These are phyloP conservation scores for Mustelus asterias DNA, from an alignment of 2,113 vertebrate species.

Conservation along the genomic window DNA sequence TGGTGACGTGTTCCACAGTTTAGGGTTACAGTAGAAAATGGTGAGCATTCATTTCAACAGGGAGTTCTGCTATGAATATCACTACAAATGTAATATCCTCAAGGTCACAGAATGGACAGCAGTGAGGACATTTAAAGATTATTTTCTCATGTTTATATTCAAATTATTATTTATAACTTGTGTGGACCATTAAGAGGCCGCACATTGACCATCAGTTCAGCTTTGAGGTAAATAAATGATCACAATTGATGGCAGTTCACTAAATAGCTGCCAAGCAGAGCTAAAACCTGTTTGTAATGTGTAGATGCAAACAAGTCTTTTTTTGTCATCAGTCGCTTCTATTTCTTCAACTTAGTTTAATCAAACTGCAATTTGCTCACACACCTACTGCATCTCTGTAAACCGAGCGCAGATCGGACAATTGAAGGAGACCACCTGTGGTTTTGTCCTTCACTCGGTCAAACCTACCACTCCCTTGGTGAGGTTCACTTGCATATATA, in stretches of 20 bases:
- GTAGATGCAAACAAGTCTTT: not conserved
- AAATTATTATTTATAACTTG: not conserved
- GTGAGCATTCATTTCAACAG: not conserved
- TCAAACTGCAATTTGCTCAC: not conserved
- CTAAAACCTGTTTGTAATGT: not conserved
- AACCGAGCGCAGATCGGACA: not conserved
- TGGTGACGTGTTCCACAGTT: not conserved
- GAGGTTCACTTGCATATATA: not conserved
- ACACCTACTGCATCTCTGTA: too few relatives aligned
- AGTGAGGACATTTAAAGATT: not conserved
- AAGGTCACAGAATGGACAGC: not conserved
- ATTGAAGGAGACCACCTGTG: not conserved
- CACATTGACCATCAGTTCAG: not conserved
- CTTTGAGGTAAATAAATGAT: not conserved
- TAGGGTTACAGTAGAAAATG: not conserved
- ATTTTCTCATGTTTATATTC: not conserved
- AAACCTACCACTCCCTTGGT: not conserved
- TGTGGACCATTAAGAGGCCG: not conserved
- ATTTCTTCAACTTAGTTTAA: not conserved
- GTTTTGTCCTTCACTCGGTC: slow-evolving; percentile 12
- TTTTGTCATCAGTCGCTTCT: not conserved
- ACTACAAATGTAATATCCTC: not conserved
- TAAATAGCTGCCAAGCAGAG: not conserved
- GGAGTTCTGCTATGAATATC: not conserved
- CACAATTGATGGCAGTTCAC: not conserved